Conservation (phyloP, 2,888 invertebrate species). For the Saturnia japonica region DNA sequence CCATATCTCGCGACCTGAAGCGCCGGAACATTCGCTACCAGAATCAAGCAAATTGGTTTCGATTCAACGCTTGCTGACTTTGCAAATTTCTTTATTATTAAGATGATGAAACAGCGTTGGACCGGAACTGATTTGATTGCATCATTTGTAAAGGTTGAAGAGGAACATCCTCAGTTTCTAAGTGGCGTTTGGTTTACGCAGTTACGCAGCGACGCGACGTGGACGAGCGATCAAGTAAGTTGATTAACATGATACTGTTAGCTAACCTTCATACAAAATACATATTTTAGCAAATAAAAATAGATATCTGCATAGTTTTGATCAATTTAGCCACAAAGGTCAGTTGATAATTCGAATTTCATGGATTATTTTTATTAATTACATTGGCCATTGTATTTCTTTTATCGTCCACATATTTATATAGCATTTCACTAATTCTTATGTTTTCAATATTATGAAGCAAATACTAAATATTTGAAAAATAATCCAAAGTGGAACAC, state of each 20-base stretch:
- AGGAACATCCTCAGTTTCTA: conserved; percentile 14
- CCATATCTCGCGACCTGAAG: conserved; percentile 54
- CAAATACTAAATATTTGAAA: no score
- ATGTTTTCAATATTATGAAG: neutral
- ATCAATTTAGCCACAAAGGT: conserved; percentile 21
- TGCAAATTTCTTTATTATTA: conserved; percentile 33
- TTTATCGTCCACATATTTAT: neutral
- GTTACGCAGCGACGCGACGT: conserved; percentile 37
- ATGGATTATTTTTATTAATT: conserved; percentile 1
- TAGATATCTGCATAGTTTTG: conserved; percentile 30
- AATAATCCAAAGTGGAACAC: no score
- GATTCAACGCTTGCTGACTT: conserved; percentile 50
- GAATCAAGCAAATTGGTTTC: conserved; percentile 47
- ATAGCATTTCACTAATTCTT: neutral
- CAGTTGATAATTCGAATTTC: conserved; percentile 7
- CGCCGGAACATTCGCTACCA: conserved; percentile 55
- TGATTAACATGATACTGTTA: conserved; percentile 62
- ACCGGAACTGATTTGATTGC: conserved; percentile 40
- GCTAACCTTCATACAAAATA: conserved; percentile 51
- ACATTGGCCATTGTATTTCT: neutral
- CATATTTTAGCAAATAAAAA: conserved; percentile 44
- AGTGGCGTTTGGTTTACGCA: conserved; percentile 27
- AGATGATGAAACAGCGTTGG: conserved; percentile 44
- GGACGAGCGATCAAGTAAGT: conserved; percentile 44
- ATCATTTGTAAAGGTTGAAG: conserved; percentile 28